Evolutionary conservation across 1,140 invertebrate species (phyloP).

Genomic region (Scaptomyza montana): DNA sequence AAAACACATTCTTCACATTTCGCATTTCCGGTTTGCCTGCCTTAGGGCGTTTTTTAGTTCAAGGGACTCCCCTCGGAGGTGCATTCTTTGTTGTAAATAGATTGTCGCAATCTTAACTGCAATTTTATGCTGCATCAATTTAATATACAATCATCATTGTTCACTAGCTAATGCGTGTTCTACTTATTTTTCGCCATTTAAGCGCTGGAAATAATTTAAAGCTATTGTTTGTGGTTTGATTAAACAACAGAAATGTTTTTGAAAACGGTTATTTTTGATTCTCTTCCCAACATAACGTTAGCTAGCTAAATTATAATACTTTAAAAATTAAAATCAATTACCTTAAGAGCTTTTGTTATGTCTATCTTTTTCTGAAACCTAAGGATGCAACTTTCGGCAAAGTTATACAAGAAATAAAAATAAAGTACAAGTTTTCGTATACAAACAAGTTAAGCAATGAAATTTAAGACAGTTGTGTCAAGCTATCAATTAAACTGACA

Average conservation of each 20-base stretch:
- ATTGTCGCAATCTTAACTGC: conserved; percentile 12
- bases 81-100: conserved; percentile 52
- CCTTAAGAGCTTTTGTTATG: too few species aligned
- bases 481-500: neutral
- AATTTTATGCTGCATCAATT: conserved; percentile 10
- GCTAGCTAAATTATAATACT: too few species aligned
- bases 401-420: too few species aligned
- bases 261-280: too few species aligned
- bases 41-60: neutral
- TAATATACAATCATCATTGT: neutral
- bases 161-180: neutral
- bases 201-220: neutral
- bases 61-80: neutral
- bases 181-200: conserved; percentile 6
- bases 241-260: too few species aligned
- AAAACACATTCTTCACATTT: conserved; percentile 20
- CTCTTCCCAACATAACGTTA: too few species aligned
- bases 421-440: too few species aligned
- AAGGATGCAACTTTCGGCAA: too few species aligned
- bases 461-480: neutral
- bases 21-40: conserved; percentile 8
- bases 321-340: too few species aligned
- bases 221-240: too few species aligned
- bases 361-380: too few species aligned
- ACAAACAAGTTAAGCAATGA: neutral